These are phyloP conservation scores for Brenthis ino DNA, from an alignment of 2,888 invertebrate species.

Conservation along the genomic window DNA sequence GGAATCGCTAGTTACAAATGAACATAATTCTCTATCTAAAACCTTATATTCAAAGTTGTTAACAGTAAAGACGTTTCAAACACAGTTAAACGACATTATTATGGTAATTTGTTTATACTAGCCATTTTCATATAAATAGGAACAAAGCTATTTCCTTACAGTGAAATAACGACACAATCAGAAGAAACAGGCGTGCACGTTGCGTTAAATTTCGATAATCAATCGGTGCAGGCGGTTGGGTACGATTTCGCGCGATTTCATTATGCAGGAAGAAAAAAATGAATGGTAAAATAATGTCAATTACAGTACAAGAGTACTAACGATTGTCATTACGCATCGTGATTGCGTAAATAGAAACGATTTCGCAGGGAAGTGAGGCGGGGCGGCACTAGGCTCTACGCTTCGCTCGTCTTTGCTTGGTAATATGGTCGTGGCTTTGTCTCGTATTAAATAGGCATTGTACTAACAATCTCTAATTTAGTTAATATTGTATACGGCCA, in stretches of 20 bases:
- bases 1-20: no score
- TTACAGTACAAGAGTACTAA: constrained; percentile 72
- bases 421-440: constrained; percentile 59
- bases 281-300: constrained; percentile 81
- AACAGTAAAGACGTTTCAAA: constrained; percentile 19
- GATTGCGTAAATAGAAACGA: constrained; percentile 75
- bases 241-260: constrained; percentile 68
- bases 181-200: constrained; percentile 32
- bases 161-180: constrained; percentile 29
- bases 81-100: constrained; percentile 27
- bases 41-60: constrained; percentile 4
- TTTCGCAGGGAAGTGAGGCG: constrained; percentile 67
- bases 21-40: neutral
- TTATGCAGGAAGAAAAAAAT: constrained; percentile 64
- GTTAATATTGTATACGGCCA: constrained; percentile 39
- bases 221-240: constrained; percentile 54
- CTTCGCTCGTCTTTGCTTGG: constrained; percentile 68
- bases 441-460: constrained; percentile 44
- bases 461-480: constrained; percentile 54
- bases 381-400: constrained; percentile 68
- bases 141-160: constrained; percentile 25
- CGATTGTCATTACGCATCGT: constrained; percentile 77
- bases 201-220: constrained; percentile 40
- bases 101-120: constrained; percentile 17
- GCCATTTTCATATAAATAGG: constrained; percentile 30